phyloP scores from a whole-genome alignment of 2,113 vertebrate species.

The Pelecanoides urinatrix region DNA sequence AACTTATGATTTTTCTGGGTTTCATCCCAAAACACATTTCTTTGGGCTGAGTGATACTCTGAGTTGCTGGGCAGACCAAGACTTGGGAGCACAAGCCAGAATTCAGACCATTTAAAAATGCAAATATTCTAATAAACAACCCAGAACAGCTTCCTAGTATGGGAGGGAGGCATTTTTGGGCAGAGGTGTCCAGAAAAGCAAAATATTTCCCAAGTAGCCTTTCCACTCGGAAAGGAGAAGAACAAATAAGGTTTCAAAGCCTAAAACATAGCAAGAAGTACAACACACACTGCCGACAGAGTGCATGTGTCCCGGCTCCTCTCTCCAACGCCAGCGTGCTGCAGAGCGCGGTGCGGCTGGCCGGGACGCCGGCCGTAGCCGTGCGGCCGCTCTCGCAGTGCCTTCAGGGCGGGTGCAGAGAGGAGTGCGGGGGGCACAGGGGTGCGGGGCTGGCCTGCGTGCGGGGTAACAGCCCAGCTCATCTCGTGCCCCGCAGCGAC shows the following conservation, averaged over 20 bases:
- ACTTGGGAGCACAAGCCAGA: neutral
- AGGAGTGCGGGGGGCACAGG: neutral
- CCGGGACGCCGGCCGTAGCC: rapidly evolving
- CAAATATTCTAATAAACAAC: neutral
- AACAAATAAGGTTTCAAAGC: neutral
- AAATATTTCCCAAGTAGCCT: neutral
- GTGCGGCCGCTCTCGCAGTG: rapidly evolving
- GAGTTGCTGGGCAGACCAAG: neutral
- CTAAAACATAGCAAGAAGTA: neutral
- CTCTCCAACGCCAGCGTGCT: rapidly evolving
- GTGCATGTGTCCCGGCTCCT: rapidly evolving
- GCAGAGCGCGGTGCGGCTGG: rapidly evolving
- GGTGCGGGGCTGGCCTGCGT: too few species aligned
- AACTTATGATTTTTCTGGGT: neutral
- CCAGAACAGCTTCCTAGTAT: neutral
- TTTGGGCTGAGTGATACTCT: neutral
- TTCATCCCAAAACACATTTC: neutral
- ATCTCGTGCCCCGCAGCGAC: rapidly evolving
- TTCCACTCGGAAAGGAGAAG: neutral
- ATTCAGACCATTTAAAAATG: neutral
- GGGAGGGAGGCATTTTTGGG: neutral
- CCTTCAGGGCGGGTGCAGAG: neutral
- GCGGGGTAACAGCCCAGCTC: neutral
- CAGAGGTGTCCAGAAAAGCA: neutral
- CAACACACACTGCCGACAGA: rapidly evolving